A percentile compares a stretch with the other conserved stretches of the same genome.
phyloP scores from a whole-genome alignment of 2,888 invertebrate species.

The Amphimallon solstitiale region DNA sequence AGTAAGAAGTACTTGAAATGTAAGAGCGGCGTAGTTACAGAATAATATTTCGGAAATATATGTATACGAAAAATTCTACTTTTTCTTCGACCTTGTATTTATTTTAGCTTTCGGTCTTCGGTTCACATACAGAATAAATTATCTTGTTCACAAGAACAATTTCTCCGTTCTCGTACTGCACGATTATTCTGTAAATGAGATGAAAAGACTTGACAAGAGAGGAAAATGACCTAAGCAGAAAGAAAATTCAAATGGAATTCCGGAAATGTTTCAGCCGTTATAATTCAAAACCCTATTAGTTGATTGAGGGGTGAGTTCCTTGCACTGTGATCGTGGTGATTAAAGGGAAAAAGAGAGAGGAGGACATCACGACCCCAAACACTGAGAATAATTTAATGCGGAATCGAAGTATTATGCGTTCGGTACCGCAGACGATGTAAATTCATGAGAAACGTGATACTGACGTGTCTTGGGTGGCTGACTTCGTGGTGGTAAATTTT shows the following conservation, averaged over 20 bases:
- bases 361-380: slow-evolving; percentile 45
- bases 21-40: no score
- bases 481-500: slow-evolving; percentile 23
- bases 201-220: no score
- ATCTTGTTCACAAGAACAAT: no score
- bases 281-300: slow-evolving; percentile 54
- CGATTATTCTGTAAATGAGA: no score
- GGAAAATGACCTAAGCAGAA: no score
- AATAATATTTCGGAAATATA: no score
- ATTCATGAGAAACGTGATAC: slow-evolving; percentile 56
- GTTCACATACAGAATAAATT: no score
- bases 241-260: slow-evolving; percentile 30
- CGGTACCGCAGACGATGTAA: slow-evolving; percentile 53
- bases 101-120: no score
- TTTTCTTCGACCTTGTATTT: no score
- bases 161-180: no score
- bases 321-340: slow-evolving; percentile 41
- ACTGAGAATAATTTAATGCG: slow-evolving; percentile 53
- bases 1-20: no score
- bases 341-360: slow-evolving; percentile 45
- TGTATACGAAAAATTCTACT: no score
- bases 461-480: slow-evolving; percentile 48
- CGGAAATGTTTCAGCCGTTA: slow-evolving; percentile 47
- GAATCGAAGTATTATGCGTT: slow-evolving; percentile 52
- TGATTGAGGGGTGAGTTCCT: slow-evolving; percentile 48